Evolutionary conservation across 2,888 invertebrate species (phyloP).

Genomic region (Cryptosula pallasiana): DNA sequence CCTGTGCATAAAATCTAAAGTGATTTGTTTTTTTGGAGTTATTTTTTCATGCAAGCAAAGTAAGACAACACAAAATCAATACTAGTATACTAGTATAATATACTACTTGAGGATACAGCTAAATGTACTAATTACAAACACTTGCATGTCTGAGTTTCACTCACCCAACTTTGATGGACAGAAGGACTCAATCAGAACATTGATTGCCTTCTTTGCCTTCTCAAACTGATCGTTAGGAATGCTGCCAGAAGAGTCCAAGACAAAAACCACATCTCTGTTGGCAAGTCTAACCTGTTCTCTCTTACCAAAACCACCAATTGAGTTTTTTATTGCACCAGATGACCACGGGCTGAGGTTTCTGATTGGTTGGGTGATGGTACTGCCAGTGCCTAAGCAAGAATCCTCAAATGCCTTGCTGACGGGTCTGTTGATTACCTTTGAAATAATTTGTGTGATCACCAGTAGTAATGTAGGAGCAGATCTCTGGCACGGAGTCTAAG

Average conservation of each 20-base stretch:
- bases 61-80: too few species aligned
- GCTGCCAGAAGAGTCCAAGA: conserved; percentile 14
- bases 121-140: too few species aligned
- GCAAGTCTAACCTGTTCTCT: background rate
- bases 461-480: too few species aligned
- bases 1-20: too few species aligned
- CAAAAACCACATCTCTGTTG: conserved; percentile 9
- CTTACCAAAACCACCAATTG: background rate
- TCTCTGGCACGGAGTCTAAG: too few species aligned
- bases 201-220: conserved; percentile 20
- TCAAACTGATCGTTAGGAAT: conserved; percentile 6
- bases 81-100: too few species aligned
- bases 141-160: too few species aligned
- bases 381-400: background rate
- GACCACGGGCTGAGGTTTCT: background rate
- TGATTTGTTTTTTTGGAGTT: too few species aligned
- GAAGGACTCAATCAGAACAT: conserved; percentile 8
- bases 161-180: conserved; percentile 16
- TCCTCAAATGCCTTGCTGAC: conserved; percentile 20
- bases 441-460: too few species aligned
- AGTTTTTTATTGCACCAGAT: background rate
- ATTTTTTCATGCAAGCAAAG: too few species aligned
- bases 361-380: background rate
- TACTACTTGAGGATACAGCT: too few species aligned
- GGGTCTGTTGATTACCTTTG: background rate